phyloP scores from a whole-genome alignment of 37 sponge, comb jelly and placozoan species.

The Hexactinellida sp. region DNA sequence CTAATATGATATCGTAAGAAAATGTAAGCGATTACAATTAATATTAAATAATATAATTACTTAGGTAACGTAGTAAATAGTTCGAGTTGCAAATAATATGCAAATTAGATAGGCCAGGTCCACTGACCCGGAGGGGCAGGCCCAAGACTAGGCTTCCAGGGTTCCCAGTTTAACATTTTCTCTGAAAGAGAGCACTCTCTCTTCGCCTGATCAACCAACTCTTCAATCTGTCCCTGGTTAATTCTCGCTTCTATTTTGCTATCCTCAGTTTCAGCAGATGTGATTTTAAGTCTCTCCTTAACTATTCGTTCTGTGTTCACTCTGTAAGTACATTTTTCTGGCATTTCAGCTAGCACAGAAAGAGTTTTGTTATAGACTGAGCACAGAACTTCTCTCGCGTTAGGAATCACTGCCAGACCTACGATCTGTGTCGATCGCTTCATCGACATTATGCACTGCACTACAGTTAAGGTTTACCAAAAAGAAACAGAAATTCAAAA shows the following conservation, averaged over 20 bases:
- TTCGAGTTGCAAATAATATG: too few relatives aligned
- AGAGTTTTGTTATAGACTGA: background rate
- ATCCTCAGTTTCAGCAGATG: background rate
- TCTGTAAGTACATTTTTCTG: background rate
- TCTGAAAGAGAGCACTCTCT: conserved; percentile 8
- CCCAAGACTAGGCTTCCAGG: background rate
- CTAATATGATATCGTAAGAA: too few relatives aligned
- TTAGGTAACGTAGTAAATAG: too few relatives aligned
- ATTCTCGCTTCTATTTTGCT: background rate
- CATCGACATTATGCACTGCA: too few relatives aligned
- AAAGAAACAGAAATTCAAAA: too few relatives aligned
- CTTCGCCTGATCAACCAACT: conserved; percentile 1
- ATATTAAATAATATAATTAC: too few relatives aligned
- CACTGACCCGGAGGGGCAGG: background rate
- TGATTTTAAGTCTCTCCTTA: background rate
- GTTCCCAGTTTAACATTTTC: background rate
- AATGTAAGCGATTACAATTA: too few relatives aligned
- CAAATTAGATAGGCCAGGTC: background rate
- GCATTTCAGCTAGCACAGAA: background rate
- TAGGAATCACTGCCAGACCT: background rate
- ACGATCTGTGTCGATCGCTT: background rate
- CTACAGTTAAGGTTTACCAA: too few relatives aligned
- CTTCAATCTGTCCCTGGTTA: background rate
- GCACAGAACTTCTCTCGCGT: background rate
- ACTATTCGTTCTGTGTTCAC: background rate